These are phyloP conservation scores for Drosophila paramelanica DNA, from an alignment of 2,888 invertebrate species.

Conservation along the genomic window DNA sequence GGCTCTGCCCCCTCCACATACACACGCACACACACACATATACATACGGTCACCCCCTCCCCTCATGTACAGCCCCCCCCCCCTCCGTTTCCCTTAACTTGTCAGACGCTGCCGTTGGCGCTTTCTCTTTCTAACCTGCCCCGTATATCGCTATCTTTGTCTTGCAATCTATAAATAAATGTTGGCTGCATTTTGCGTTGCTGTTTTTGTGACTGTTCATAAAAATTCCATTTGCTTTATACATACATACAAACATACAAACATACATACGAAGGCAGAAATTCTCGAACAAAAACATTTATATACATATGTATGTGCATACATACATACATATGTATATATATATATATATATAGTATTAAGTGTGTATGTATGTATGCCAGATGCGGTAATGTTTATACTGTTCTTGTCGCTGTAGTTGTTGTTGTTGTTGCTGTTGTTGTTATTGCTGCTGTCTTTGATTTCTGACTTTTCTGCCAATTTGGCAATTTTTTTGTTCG, in stretches of 20 bases:
- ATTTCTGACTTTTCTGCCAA: conserved; percentile 29
- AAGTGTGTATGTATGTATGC: conserved; percentile 27
- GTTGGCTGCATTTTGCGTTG: conserved; percentile 63
- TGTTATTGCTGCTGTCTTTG: conserved; percentile 26
- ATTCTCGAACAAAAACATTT: conserved; percentile 37
- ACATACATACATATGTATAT: conserved; percentile 17
- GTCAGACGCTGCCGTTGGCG: conserved; percentile 17
- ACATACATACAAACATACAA: conserved; percentile 19
- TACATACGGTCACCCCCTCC: too few species aligned
- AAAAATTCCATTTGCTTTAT: conserved; percentile 68
- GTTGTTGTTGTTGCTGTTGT: conserved; percentile 8
- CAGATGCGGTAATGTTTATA: conserved; percentile 70
- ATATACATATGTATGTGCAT: background rate
- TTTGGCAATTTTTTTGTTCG: conserved; percentile 37
- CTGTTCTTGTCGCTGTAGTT: conserved; percentile 27
- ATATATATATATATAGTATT: conserved; percentile 6
- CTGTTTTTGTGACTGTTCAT: conserved; percentile 60
- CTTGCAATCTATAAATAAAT: conserved; percentile 69
- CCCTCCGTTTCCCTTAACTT: background rate
- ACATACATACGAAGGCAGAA: conserved; percentile 26
- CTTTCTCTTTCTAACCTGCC: conserved; percentile 19
- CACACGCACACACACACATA: too few species aligned
- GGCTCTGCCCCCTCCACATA: background rate
- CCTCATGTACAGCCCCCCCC: background rate
- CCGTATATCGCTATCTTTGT: conserved; percentile 32